A percentile compares a stretch with the other conserved stretches of the same genome.
Evolutionary conservation across 1,140 invertebrate species (phyloP).

Genomic region (Diachasmimorpha longicaudata): DNA sequence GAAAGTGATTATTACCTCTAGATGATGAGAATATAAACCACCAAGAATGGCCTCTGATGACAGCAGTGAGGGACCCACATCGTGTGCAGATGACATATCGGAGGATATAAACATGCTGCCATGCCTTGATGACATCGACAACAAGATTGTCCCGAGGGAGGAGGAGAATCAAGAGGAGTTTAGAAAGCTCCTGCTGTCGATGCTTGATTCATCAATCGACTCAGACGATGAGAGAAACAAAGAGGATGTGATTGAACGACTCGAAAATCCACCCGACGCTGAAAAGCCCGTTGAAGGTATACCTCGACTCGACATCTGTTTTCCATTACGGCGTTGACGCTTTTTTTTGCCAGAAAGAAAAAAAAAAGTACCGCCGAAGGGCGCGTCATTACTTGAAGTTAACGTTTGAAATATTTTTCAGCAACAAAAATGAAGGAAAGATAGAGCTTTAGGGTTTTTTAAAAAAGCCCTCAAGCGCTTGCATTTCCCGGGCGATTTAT

Average conservation of each 20-base stretch:
- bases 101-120: not conserved
- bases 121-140: not conserved
- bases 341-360: not conserved
- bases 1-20: not conserved
- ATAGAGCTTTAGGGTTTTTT: not conserved
- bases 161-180: conserved; percentile 55
- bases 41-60: not conserved
- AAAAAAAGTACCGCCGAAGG: not conserved
- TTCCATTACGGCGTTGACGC: not conserved
- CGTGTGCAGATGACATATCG: not conserved
- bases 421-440: not conserved
- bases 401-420: not conserved
- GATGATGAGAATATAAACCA: not conserved
- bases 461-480: not conserved
- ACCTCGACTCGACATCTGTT: not conserved
- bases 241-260: conserved; percentile 23
- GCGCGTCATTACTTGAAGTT: not conserved
- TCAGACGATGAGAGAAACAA: conserved; percentile 40
- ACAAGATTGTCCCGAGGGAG: conserved; percentile 30
- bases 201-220: conserved; percentile 43
- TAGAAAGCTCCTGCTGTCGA: conserved; percentile 52
- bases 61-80: not conserved
- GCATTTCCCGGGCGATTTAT: not conserved
- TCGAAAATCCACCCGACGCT: conserved; percentile 27
- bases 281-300: conserved; percentile 10